Base-by-base conservation (phyloP, 2,113 vertebrate species). In the Ondatra zibethicus region DNA sequence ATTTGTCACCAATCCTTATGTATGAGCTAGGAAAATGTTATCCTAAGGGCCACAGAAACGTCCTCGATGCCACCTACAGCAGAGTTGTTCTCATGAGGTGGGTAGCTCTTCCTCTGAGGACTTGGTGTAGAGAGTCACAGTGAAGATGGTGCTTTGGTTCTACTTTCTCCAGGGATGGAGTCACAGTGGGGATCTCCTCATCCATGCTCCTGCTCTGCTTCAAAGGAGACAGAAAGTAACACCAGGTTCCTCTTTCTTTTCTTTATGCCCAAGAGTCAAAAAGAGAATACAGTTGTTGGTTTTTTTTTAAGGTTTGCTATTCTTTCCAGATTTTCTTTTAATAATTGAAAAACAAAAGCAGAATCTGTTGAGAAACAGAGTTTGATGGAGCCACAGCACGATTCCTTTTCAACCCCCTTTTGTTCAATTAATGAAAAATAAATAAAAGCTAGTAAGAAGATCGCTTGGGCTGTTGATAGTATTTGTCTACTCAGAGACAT, bases 11-110 rank as follows among this genome's bases (percentile, higher is more conserved):
- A 85, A 88, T 55, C 89, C 42, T 23, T 63, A 96, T 94, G 97
- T 98, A 96, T 98, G 97, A 97, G 95, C 96, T 97, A 90, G 97
- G 97, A 97, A 98, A 98, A 98, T 80, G 91, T 89, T 97, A 73
- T 96, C 81, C 94, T 90, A 91, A 94, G 96, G 55, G 61, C 92
- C 98, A 97, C 95, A 97, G 95, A 97, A 97, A 98, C 91, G 70
- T 96, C 97, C 27, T 78, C 33, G 9, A 33, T 85, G 39, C 65
- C 96, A 97, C 70, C 75, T 96, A 95, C 97, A 97, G 96, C 61
- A 97, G 96, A 97, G 82, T 4, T 11, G 33, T 94, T 91, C 93
- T 87, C 63, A 47, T 65, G 61, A 97, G 96, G 90, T 73, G 95
- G 84, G 81, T 92, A 91, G 25, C n/a, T 77, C 81, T 96, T 97